These are phyloP conservation scores for Amblyjoppa proteus DNA, from an alignment of 2,888 invertebrate genomes.

Conservation along the genomic window DNA sequence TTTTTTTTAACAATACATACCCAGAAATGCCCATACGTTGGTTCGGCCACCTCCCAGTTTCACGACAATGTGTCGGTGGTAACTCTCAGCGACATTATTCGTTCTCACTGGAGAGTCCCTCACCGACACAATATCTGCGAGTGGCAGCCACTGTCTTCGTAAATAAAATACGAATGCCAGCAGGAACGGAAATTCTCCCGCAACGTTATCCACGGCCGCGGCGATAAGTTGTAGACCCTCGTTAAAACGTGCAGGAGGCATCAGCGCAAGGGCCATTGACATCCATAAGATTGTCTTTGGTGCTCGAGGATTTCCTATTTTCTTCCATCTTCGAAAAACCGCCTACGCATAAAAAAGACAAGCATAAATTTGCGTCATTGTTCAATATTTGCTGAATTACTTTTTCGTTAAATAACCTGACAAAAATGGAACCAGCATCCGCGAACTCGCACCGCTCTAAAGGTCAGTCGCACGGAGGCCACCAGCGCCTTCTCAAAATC, in stretches of 20 bases:
- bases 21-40: constrained; percentile 11
- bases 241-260: not conserved
- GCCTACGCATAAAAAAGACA: not conserved
- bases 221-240: constrained; percentile 7
- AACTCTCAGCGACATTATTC: constrained; percentile 37
- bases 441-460: not conserved
- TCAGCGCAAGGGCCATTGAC: constrained; percentile 14
- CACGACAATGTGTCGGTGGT: constrained; percentile 18
- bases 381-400: not conserved
- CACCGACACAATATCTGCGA: constrained; percentile 1
- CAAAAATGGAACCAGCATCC: constrained; percentile 44
- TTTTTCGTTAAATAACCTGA: constrained; percentile 5
- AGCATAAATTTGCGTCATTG: not conserved
- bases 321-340: constrained; percentile 19
- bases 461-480: not conserved
- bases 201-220: not conserved
- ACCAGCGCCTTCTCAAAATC: constrained; percentile 12
- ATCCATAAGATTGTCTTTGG: constrained; percentile 34
- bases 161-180: constrained; percentile 7
- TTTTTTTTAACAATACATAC: not conserved
- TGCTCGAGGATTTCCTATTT: not conserved
- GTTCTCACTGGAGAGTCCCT: constrained; percentile 18
- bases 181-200: constrained; percentile 1
- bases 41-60: constrained; percentile 25
- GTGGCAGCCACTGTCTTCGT: constrained; percentile 35